These are phyloP conservation scores for Mobula hypostoma DNA, from an alignment of 2,113 vertebrate genomes.

Conservation along the genomic window DNA sequence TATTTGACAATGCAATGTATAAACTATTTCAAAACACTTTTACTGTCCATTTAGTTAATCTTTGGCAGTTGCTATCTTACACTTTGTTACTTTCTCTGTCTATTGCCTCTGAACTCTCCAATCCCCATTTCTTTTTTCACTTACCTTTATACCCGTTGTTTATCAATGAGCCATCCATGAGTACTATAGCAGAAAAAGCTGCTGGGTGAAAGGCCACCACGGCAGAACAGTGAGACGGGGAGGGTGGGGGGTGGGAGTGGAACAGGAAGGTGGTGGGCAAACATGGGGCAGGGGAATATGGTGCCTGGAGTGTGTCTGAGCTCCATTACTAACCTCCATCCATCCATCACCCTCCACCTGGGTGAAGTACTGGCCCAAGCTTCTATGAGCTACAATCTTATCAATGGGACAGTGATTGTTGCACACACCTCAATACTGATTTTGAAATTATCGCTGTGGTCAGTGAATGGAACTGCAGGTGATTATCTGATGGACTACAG, in stretches of 20 bases:
- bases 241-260: not conserved
- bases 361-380: too few relatives aligned
- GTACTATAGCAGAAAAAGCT: not conserved
- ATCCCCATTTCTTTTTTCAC: not conserved
- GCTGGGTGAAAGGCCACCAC: not conserved
- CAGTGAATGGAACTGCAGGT: too few relatives aligned
- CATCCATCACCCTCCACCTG: too few relatives aligned
- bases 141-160: too few relatives aligned
- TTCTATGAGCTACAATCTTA: too few relatives aligned
- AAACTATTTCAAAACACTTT: not conserved
- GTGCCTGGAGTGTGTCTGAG: not conserved
- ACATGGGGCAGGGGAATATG: not conserved
- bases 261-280: not conserved
- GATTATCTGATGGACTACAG: too few relatives aligned
- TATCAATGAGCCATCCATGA: too few relatives aligned
- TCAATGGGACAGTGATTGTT: too few relatives aligned
- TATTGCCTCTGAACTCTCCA: not conserved
- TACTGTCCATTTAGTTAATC: not conserved
- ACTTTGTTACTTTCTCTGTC: not conserved
- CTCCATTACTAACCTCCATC: too few relatives aligned
- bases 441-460: too few relatives aligned
- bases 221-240: too few relatives aligned
- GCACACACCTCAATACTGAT: too few relatives aligned
- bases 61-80: not conserved
- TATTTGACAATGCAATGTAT: not conserved